Evolutionary conservation across 2,113 vertebrate species (phyloP).

Genomic region (Columba janthina): DNA sequence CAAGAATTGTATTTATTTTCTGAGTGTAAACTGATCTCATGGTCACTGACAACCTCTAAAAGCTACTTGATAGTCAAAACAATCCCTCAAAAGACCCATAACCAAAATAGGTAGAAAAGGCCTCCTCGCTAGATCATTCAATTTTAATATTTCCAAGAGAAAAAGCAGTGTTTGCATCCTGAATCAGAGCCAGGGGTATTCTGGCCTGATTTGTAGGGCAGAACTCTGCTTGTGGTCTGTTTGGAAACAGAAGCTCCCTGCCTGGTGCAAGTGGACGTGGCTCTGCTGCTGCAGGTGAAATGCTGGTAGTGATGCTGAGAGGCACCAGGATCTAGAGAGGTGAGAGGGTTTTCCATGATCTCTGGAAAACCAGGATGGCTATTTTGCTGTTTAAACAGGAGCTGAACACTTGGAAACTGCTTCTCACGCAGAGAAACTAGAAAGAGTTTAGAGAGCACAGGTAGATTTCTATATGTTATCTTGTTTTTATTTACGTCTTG

Average conservation of each 20-base stretch:
- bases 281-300: slow-evolving; percentile 31
- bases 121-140: slow-evolving; percentile 20
- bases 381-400: not conserved
- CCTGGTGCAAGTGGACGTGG: slow-evolving; percentile 17
- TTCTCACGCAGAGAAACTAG: not conserved
- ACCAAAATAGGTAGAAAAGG: slow-evolving; percentile 20
- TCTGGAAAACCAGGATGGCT: slow-evolving; percentile 4
- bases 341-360: not conserved
- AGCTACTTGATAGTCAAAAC: slow-evolving; percentile 21
- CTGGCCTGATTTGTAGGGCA: slow-evolving; percentile 48
- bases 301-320: not conserved
- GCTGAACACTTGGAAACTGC: not conserved
- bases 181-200: slow-evolving; percentile 39
- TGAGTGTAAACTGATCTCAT: slow-evolving; percentile 35
- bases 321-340: not conserved
- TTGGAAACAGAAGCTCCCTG: slow-evolving; percentile 63
- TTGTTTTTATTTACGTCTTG: not conserved
- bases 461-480: not conserved
- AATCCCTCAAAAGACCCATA: slow-evolving; percentile 30
- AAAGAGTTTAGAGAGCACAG: not conserved
- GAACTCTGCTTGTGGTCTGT: slow-evolving; percentile 37
- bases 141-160: slow-evolving; percentile 53
- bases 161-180: slow-evolving; percentile 49
- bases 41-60: slow-evolving; percentile 43
- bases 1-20: slow-evolving; percentile 52